Conservation (phyloP, 2,113 vertebrate genomes). For the Amphiprion percula region DNA sequence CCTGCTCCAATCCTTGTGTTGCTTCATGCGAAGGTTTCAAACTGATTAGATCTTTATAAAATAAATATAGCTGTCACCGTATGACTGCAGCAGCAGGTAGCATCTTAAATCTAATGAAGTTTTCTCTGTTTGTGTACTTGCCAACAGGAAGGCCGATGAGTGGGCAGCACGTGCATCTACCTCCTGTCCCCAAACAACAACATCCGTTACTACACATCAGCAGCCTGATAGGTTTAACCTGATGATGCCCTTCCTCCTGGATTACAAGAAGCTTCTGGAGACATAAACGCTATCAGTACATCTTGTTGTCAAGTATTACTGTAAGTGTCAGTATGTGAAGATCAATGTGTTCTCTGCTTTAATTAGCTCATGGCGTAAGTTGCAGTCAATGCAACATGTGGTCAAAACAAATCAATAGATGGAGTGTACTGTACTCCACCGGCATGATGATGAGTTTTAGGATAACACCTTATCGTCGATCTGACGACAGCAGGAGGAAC, state of each 20-base stretch:
- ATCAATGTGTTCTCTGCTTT: neutral
- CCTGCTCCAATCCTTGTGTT: too few species aligned
- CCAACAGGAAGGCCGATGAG: neutral
- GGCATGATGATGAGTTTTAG: neutral
- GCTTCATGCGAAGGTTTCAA: neutral
- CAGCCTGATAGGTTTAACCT: neutral
- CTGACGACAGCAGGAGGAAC: slow-evolving; percentile 18
- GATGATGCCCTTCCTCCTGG: slow-evolving; percentile 25
- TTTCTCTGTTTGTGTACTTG: slow-evolving; percentile 35
- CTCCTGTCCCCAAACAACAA: slow-evolving; percentile 36
- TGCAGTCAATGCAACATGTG: neutral
- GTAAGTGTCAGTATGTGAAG: neutral
- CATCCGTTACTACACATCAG: slow-evolving; percentile 25
- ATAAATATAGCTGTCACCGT: neutral
- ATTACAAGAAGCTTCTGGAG: slow-evolving; percentile 16
- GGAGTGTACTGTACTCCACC: neutral
- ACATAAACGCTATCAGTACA: slow-evolving; percentile 28
- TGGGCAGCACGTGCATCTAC: neutral
- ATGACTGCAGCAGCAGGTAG: neutral
- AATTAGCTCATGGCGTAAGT: slow-evolving; percentile 9
- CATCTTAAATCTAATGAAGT: slow-evolving; percentile 10
- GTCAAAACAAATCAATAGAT: neutral
- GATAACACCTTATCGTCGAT: neutral
- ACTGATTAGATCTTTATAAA: neutral
- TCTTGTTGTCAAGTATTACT: slow-evolving; percentile 14